Percentiles rank a stretch among this genome's conserved stretches.
These are phyloP conservation scores for Danio choprae DNA, from an alignment of 2,797 vertebrate genomes.

Conservation along the genomic window DNA sequence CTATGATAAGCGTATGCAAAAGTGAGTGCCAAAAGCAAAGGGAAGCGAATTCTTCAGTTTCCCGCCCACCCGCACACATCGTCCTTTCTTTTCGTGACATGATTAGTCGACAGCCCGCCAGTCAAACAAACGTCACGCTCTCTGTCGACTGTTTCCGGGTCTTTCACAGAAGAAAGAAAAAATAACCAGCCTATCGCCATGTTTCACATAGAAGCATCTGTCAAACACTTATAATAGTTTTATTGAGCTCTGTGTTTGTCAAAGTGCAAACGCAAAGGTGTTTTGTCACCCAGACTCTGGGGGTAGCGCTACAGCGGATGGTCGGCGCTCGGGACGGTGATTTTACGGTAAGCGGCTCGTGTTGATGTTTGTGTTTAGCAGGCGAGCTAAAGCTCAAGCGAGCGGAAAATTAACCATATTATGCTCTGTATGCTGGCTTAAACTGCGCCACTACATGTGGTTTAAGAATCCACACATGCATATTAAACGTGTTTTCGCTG, in stretches of 20 bases:
- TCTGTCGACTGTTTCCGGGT: constrained; percentile 74
- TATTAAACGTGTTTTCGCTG: not conserved
- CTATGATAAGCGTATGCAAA: too few species aligned
- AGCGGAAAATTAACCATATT: constrained; percentile 15
- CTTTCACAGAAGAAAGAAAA: constrained; percentile 59
- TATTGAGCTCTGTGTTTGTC: constrained; percentile 66
- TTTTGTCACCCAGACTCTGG: constrained; percentile 57
- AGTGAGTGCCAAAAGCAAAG: too few species aligned
- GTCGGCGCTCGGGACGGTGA: constrained; percentile 56
- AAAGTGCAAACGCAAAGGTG: not conserved
- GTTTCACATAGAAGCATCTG: constrained; percentile 78
- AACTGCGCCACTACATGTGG: not conserved
- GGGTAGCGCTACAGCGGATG: constrained; percentile 67
- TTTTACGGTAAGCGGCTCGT: constrained; percentile 72
- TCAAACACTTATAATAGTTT: constrained; percentile 71
- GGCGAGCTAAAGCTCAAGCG: constrained; percentile 21
- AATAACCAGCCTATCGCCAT: constrained; percentile 72
- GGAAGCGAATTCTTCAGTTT: not conserved
- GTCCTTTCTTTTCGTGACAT: not conserved
- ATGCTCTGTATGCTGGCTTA: not conserved
- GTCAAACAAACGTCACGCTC: not conserved
- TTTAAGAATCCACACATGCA: not conserved
- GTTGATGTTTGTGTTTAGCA: constrained; percentile 27
- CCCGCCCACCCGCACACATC: not conserved
- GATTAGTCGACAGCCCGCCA: constrained; percentile 18